A percentile compares a stretch with the other conserved stretches of the same genome.
These are phyloP conservation scores for Microtus richardsoni DNA, from an alignment of 2,113 vertebrate species.

Conservation along the genomic window DNA sequence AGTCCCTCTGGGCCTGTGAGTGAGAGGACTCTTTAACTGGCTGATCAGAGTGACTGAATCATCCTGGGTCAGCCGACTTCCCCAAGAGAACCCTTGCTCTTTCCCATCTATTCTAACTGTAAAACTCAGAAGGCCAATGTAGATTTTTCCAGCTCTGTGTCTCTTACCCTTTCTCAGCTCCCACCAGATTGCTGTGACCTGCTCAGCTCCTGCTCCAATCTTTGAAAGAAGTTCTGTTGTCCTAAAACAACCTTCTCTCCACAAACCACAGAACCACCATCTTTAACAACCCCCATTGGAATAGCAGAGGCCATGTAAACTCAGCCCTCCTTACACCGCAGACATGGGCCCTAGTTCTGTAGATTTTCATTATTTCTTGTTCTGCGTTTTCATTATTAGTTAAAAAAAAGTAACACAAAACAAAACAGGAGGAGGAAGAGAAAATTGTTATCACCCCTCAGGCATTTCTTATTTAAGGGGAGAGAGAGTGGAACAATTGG, in stretches of 20 bases:
- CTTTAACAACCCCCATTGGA: conserved; percentile 59
- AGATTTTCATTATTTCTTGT: conserved; percentile 88
- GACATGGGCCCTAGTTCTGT: conserved; percentile 85
- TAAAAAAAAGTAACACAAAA: conserved; percentile 69
- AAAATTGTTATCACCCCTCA: conserved; percentile 87
- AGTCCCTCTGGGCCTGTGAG: not conserved
- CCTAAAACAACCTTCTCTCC: conserved; percentile 11
- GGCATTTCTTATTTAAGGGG: conserved; percentile 81
- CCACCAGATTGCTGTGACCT: not conserved
- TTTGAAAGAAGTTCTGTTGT: conserved; percentile 53
- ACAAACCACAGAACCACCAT: conserved; percentile 14
- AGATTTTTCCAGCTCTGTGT: not conserved
- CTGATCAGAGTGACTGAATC: not conserved
- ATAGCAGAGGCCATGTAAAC: conserved; percentile 84
- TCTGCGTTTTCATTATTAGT: conserved; percentile 84
- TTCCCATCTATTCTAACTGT: not conserved
- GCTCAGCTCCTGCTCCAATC: conserved; percentile 39
- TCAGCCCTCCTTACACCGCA: conserved; percentile 80
- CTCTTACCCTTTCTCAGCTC: not conserved
- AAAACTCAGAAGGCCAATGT: not conserved
- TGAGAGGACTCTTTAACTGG: not conserved
- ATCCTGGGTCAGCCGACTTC: not conserved
- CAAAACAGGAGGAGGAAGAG: conserved; percentile 81
- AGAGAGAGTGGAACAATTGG: conserved; percentile 82
- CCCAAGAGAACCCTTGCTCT: not conserved